phyloP scores from a whole-genome alignment of 2,113 vertebrate species.

The Etheostoma cragini region DNA sequence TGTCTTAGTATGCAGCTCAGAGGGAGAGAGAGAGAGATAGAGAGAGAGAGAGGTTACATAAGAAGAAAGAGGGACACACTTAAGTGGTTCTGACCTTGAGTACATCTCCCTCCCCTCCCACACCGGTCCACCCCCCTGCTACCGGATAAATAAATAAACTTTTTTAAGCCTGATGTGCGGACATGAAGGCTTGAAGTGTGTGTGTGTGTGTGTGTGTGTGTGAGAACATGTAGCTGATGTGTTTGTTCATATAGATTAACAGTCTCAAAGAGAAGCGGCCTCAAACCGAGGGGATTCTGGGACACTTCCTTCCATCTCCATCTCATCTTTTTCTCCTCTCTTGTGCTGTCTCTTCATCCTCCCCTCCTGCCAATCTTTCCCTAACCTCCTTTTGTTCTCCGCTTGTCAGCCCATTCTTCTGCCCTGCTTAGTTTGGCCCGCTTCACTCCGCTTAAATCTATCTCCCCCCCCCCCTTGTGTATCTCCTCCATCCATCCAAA shows the following conservation, averaged over 20 bases:
- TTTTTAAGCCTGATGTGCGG: conserved; percentile 50
- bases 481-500: conserved; percentile 69
- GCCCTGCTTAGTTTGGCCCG: conserved; percentile 71
- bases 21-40: conserved; percentile 54
- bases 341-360: conserved; percentile 49
- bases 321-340: conserved; percentile 53
- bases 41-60: conserved; percentile 74
- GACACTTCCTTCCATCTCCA: conserved; percentile 50
- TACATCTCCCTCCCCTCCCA: conserved; percentile 43
- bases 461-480: background rate
- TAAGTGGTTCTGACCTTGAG: conserved; percentile 84
- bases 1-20: conserved; percentile 78
- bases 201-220: conserved; percentile 44
- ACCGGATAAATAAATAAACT: conserved; percentile 74
- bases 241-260: conserved; percentile 69
- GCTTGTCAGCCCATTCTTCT: conserved; percentile 65
- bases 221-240: conserved; percentile 48
- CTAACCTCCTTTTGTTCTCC: conserved; percentile 69
- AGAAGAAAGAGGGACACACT: conserved; percentile 80
- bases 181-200: conserved; percentile 38
- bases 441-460: conserved; percentile 69
- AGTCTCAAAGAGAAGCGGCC: conserved; percentile 62
- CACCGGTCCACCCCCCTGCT: conserved; percentile 20
- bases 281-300: conserved; percentile 66
- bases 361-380: conserved; percentile 49